These are phyloP conservation scores for Panulirus ornatus DNA, from an alignment of 1,140 invertebrate species.

Conservation along the genomic window DNA sequence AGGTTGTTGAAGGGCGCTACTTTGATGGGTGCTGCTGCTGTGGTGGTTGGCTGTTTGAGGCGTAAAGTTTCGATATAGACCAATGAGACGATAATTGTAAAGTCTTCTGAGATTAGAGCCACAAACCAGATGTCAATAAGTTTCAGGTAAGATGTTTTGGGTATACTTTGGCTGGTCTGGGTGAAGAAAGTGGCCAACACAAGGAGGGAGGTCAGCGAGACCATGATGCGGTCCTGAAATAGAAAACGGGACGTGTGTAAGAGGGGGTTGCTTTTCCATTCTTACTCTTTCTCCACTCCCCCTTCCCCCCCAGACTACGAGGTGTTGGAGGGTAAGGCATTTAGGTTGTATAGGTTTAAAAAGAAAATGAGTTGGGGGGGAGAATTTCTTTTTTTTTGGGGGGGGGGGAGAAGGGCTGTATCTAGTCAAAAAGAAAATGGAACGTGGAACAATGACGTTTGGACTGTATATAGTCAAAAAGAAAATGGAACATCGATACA, in stretches of 20 bases:
- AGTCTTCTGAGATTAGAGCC: slow-evolving; percentile 53
- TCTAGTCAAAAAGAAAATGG: too few species aligned
- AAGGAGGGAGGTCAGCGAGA: slow-evolving; percentile 65
- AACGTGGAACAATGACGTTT: too few species aligned
- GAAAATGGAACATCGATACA: too few species aligned
- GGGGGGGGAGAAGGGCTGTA: too few species aligned
- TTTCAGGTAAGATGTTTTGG: slow-evolving; percentile 71
- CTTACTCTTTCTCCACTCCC: too few species aligned
- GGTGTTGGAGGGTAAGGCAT: too few species aligned
- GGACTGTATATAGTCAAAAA: too few species aligned
- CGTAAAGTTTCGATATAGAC: slow-evolving; percentile 36
- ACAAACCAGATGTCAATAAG: slow-evolving; percentile 72
- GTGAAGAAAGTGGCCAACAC: slow-evolving; percentile 72
- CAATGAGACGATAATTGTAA: slow-evolving; percentile 59
- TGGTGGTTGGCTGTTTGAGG: not conserved
- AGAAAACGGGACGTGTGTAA: not conserved
- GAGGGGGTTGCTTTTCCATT: not conserved
- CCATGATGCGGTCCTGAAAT: slow-evolving; percentile 73
- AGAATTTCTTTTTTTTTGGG: too few species aligned
- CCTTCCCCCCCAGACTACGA: too few species aligned
- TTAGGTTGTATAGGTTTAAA: too few species aligned
- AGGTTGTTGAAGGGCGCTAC: not conserved
- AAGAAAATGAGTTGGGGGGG: too few species aligned
- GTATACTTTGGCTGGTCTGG: slow-evolving; percentile 66
- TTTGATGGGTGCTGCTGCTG: not conserved